A percentile compares a stretch with the other conserved stretches of the same genome.
Evolutionary conservation across 2,797 vertebrate genomes (phyloP).

Genomic region (Phrynocephalus forsythii): DNA sequence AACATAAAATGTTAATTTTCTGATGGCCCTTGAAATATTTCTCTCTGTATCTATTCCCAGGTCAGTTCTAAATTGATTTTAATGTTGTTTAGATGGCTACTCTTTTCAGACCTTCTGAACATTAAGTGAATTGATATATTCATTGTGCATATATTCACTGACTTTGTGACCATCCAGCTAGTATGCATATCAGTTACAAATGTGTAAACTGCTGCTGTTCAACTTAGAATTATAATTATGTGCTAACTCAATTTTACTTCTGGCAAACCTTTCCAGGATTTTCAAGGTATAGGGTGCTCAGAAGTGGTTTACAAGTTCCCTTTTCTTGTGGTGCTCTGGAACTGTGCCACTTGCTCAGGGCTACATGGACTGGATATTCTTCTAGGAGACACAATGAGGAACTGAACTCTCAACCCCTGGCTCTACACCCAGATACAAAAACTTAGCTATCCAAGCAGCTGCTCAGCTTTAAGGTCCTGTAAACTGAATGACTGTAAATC

Average conservation of each 20-base stretch:
- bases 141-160: neutral
- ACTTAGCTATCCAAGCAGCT: no score
- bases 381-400: no score
- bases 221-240: neutral
- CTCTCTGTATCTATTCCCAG: neutral
- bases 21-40: conserved; percentile 33
- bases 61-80: conserved; percentile 30
- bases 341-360: no score
- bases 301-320: no score
- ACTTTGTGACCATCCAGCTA: neutral
- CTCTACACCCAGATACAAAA: no score
- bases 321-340: no score
- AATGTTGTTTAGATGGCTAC: neutral
- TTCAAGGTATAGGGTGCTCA: no score
- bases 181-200: neutral
- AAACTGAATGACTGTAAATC: neutral
- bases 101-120: neutral
- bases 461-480: no score
- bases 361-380: no score
- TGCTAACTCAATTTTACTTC: neutral
- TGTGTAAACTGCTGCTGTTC: neutral
- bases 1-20: conserved; percentile 63
- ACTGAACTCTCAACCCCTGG: no score
- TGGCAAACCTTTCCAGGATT: no score
- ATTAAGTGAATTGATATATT: neutral